Percentiles rank a stretch among this genome's conserved stretches.
Evolutionary conservation across 1,140 invertebrate genomes (phyloP).

Genomic region (Pogonus chalceus): DNA sequence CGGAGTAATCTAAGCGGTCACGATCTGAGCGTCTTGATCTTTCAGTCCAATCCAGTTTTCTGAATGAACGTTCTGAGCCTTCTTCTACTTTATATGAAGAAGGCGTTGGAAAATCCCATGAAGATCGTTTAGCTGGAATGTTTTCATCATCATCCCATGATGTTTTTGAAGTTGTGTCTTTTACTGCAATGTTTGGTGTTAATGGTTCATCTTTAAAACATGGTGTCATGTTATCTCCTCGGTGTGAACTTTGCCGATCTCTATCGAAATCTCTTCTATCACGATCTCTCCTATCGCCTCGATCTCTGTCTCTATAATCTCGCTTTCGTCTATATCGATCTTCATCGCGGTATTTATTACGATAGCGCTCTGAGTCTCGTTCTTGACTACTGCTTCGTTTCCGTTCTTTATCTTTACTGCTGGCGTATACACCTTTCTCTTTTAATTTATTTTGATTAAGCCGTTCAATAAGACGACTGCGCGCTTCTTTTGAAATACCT

Average conservation of each 20-base stretch:
- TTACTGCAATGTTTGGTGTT: constrained; percentile 62
- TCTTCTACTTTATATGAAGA: constrained; percentile 40
- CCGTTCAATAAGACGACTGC: constrained; percentile 57
- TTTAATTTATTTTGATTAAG: constrained; percentile 35
- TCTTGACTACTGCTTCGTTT: constrained; percentile 15
- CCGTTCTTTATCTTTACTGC: constrained; percentile 41
- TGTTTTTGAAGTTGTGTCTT: constrained; percentile 62
- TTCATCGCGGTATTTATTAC: constrained; percentile 27
- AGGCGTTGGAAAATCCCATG: constrained; percentile 91
- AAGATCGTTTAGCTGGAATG: constrained; percentile 54
- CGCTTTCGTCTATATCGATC: constrained; percentile 27
- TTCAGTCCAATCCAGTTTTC: constrained; percentile 26
- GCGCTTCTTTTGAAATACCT: constrained; percentile 72
- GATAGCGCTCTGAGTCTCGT: constrained; percentile 29
- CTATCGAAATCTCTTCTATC: constrained; percentile 20
- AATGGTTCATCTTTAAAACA: constrained; percentile 67
- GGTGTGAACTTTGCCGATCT: constrained; percentile 31
- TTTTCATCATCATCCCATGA: constrained; percentile 78
- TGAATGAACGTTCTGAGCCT: constrained; percentile 36
- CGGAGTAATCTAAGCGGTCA: no score
- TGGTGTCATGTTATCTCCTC: constrained; percentile 56
- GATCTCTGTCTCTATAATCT: constrained; percentile 19
- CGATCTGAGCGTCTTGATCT: constrained; percentile 16
- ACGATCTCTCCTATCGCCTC: constrained; percentile 19
- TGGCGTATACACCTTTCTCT: constrained; percentile 42